Evolutionary conservation across 1,140 invertebrate species (phyloP), one percentile per base, ranked within the genome.

Genomic region (Mylabris phalerata): DNA sequence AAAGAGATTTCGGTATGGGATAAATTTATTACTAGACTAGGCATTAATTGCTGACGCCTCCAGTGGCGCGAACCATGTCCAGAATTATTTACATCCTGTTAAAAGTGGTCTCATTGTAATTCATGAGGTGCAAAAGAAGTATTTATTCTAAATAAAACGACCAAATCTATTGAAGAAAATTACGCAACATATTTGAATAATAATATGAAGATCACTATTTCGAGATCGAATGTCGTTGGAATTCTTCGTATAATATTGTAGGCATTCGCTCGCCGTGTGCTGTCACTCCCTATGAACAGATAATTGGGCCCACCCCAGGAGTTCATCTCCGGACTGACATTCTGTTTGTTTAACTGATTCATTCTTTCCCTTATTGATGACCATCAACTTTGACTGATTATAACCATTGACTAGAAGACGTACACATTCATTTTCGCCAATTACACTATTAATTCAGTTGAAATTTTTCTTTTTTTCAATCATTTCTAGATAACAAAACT

Each of bases 401-500:
- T 48, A 11, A 54, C 42, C 48, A 24, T 58, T 43, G 27, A 43
- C 43, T 25, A 47, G 49, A 45, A 57, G 59, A 61, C 59, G 49
- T 51, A 48, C 45, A 48, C 60, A 58, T 61, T 57, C 55, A 47
- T 61, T 61, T 61, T 61, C 19, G 60, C 55, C 55, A 58, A 57
- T 52, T 44, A 43, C 9, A 32, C 32, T 32, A 32, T 32, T 32
- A 32, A 32, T 32, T 32, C 7, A 1, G 32, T 32, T 32, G 7
- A 5, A 5, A 32, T 32, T 32, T 32, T 32, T 32, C 32, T 32
- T 32, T 32, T 5, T 32, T 32, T 1, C 32, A 42, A 42, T 42
- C 4, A n/a, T 42, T 42, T 42, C 41, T 42, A 93, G 89, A 95
- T 95, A 68, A 95, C 92, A 60, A 95, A 88, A 82, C 73, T 90